Percentiles rank a stretch among this genome's conserved stretches.
Conservation (phyloP, 2,113 vertebrate genomes). For the Embiotoca jacksoni region DNA sequence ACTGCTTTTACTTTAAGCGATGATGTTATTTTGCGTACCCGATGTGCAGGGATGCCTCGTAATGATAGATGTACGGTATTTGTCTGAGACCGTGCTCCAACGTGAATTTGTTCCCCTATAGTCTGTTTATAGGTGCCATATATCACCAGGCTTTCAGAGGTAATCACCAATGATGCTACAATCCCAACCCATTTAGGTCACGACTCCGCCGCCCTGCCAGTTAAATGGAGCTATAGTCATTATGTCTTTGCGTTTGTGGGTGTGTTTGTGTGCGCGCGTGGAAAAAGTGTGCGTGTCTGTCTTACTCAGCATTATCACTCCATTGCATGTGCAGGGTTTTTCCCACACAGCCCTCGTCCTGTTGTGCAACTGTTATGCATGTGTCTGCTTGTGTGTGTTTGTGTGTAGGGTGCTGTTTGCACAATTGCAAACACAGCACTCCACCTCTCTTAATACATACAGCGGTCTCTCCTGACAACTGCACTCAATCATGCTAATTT, state of each 20-base stretch:
- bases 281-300: conserved; percentile 30
- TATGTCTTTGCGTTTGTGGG: conserved; percentile 44
- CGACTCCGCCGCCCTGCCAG: conserved; percentile 29
- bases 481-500: conserved; percentile 77
- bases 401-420: conserved; percentile 55
- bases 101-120: conserved; percentile 40
- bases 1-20: conserved; percentile 14
- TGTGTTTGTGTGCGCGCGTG: not conserved
- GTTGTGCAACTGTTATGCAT: conserved; percentile 47
- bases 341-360: conserved; percentile 33
- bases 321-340: conserved; percentile 72
- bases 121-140: conserved; percentile 57
- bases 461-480: conserved; percentile 65
- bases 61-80: conserved; percentile 35
- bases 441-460: conserved; percentile 56
- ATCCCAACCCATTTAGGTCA: conserved; percentile 72
- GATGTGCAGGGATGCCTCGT: not conserved
- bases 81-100: conserved; percentile 26
- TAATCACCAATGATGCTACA: conserved; percentile 77
- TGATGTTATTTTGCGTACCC: conserved; percentile 19
- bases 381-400: conserved; percentile 57
- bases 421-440: conserved; percentile 75
- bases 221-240: conserved; percentile 72
- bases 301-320: conserved; percentile 78
- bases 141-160: conserved; percentile 62